Evolutionary conservation across 2,113 vertebrate genomes (phyloP), one percentile per base, ranked within the genome.

Genomic region (Equus przewalskii): DNA sequence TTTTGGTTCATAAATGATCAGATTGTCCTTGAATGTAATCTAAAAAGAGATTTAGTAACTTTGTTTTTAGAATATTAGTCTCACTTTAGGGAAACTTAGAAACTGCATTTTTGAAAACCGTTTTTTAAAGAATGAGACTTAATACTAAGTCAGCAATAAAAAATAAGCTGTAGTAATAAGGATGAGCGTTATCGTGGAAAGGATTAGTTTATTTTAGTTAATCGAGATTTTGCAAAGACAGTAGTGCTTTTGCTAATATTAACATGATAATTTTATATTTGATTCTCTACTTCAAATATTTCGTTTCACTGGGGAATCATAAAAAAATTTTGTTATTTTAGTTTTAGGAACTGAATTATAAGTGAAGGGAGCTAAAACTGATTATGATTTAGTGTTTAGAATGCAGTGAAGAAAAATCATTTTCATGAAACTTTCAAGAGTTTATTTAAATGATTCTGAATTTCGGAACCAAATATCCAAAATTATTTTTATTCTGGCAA

Each of bases 201-300:
- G 7, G 60, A 83, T 88, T 82, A 33, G 81, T 54, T 83, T 93
- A 79, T 65, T 67, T 70, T 56, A 72, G 26, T 81, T 62, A 69
- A 41, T 94, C 60, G 94, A 62, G 33, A 54, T 92, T 92, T 94
- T 87, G 56, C 12, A 44, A 33, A n/a, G 26, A 75, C 21, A 87
- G 1, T 26, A 91, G n/a, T 62, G 9, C 22, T 81, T 96, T 93
- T 92, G 30, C 33, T 85, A 67, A 67, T 91, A 83, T 22, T 95
- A 91, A 60, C 6, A 26, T 33, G 56, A 54, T 94, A 46, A 89
- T 73, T 96, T 84, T 96, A 69, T 79, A 69, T 86, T 97, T 92
- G 44, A 46, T 82, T 84, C 75, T 86, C 0, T 33, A 30, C 44
- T 97, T 94, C 36, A 11, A 22, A 89, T 4, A 79, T 95, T 84